A percentile compares a stretch with the other conserved stretches of the same genome.
Evolutionary conservation across 1,140 invertebrate species (phyloP).

Genomic region (Arctopsyche grandis): DNA sequence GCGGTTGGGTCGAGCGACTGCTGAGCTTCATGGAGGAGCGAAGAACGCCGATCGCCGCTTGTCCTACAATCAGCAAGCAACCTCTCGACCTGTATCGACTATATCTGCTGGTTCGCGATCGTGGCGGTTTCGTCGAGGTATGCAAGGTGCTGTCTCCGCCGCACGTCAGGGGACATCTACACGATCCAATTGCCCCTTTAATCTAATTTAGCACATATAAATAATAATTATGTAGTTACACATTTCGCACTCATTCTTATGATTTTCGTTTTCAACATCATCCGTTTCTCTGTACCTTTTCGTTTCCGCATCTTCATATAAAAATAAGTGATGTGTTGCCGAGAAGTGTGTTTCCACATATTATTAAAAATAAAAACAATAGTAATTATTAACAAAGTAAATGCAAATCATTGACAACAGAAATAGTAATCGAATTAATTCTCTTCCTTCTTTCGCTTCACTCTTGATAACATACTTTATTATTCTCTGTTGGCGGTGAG

Average conservation of each 20-base stretch:
- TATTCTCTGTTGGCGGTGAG: slow-evolving; percentile 13
- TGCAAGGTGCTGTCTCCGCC: slow-evolving; percentile 75
- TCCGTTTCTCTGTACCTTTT: no score
- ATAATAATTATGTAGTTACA: slow-evolving; percentile 2
- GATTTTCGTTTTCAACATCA: not conserved
- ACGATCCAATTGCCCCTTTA: slow-evolving; percentile 28
- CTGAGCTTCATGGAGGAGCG: slow-evolving; percentile 94
- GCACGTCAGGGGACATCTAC: slow-evolving; percentile 43
- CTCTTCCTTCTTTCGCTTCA: not conserved
- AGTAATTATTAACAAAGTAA: not conserved
- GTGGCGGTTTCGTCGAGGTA: slow-evolving; percentile 97
- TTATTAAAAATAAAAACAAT: not conserved
- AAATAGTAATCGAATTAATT: not conserved
- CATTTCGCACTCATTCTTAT: slow-evolving; percentile 16
- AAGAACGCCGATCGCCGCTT: slow-evolving; percentile 90
- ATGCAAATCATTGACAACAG: slow-evolving; percentile 7
- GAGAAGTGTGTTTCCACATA: slow-evolving; percentile 5
- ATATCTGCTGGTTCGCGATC: slow-evolving; percentile 93
- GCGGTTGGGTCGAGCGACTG: slow-evolving; percentile 91
- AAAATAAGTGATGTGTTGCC: no score
- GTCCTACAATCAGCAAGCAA: slow-evolving; percentile 97
- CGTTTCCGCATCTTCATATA: no score
- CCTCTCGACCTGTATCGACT: slow-evolving; percentile 96
- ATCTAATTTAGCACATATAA: slow-evolving; percentile 13
- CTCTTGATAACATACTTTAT: not conserved